Percentiles rank a stretch among this genome's conserved stretches.
phyloP scores from a whole-genome alignment of 1,140 invertebrate species.

The Penaeus chinensis region DNA sequence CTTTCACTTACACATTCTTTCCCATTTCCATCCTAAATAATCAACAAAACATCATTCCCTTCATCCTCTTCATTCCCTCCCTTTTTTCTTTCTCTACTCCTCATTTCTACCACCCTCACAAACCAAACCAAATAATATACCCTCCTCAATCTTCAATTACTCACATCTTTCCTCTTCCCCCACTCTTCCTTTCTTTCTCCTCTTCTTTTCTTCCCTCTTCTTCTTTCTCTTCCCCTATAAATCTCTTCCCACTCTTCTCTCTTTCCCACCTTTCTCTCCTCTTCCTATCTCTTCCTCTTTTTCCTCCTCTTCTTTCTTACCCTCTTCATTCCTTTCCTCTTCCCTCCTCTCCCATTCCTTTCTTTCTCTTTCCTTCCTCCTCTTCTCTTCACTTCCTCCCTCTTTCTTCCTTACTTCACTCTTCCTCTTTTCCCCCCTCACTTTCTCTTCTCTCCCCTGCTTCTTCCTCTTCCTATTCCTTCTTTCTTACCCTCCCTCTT shows the following conservation, averaged over 20 bases:
- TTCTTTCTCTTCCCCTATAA: conserved; percentile 12
- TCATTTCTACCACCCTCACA: too few relatives aligned
- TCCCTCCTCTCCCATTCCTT: neutral
- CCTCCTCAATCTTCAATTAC: too few relatives aligned
- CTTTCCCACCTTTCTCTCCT: neutral
- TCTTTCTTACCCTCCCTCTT: too few relatives aligned
- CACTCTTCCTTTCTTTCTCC: neutral
- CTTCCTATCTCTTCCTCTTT: neutral
- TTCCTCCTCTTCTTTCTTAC: neutral
- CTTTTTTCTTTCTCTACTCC: neutral
- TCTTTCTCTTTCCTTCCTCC: neutral
- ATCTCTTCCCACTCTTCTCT: neutral
- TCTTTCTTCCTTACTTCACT: neutral
- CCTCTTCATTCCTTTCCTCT: neutral
- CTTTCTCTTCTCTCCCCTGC: neutral
- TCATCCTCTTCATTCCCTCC: neutral
- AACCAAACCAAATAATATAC: too few relatives aligned
- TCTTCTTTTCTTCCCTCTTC: neutral
- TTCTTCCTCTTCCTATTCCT: too few relatives aligned
- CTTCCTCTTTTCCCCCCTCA: neutral
- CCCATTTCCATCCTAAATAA: too few relatives aligned
- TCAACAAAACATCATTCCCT: too few relatives aligned
- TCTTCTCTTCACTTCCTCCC: too few relatives aligned
- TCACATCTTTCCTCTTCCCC: neutral
- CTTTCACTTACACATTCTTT: too few relatives aligned